These are phyloP conservation scores for Pygoscelis antarcticus DNA, from an alignment of 2,113 vertebrate genomes.

Conservation along the genomic window DNA sequence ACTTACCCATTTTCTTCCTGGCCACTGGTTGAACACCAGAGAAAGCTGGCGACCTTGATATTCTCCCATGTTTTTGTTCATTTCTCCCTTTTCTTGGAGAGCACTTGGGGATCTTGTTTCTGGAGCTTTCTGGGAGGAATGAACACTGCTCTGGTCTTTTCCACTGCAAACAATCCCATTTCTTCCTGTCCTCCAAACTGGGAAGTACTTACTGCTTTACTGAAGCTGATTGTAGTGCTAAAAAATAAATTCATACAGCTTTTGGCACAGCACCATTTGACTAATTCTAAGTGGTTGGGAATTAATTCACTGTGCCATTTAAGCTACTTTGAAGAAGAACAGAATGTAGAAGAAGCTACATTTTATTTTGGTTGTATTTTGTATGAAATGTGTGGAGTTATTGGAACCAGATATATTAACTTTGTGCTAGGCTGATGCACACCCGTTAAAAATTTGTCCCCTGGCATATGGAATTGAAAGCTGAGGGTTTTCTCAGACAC, in stretches of 20 bases:
- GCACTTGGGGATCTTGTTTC: not conserved
- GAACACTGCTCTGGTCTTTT: not conserved
- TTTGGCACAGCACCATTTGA: not conserved
- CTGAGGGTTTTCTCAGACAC: not conserved
- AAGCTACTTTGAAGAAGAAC: conserved; percentile 1
- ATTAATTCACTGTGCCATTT: not conserved
- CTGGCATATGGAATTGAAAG: not conserved
- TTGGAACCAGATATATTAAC: not conserved
- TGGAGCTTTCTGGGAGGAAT: not conserved
- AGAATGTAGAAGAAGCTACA: not conserved
- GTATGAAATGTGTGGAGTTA: not conserved
- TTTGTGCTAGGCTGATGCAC: not conserved
- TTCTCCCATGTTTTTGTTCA: not conserved
- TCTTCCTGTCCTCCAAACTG: not conserved
- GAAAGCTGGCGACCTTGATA: not conserved
- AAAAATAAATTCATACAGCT: not conserved
- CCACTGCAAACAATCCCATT: not conserved
- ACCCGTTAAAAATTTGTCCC: not conserved
- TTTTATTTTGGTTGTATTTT: conserved; percentile 22
- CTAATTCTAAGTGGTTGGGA: not conserved
- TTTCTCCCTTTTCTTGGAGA: not conserved
- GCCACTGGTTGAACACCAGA: not conserved
- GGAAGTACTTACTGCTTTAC: not conserved
- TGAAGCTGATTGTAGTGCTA: not conserved
- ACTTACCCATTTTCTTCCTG: not conserved